Base-by-base conservation (phyloP, 2,888 invertebrate species). In the Cremastinae sp. region DNA sequence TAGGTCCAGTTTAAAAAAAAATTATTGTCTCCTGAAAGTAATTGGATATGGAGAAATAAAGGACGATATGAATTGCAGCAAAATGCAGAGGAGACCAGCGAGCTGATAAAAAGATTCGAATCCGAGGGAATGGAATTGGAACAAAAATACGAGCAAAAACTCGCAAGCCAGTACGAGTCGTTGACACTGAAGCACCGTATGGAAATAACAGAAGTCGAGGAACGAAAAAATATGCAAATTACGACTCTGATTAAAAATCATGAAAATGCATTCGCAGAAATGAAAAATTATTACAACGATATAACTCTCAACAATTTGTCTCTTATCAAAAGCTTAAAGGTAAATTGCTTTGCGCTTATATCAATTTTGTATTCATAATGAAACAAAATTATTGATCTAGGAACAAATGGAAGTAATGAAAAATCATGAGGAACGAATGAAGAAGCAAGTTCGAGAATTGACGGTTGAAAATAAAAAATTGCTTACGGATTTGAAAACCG, bases 271-370 rank as follows among this genome's bases (percentile, higher is more conserved):
- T 96, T 97, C 87, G 92, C 93, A 49, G 96, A 98, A 88, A 94
- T 98, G 90, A 98, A 97, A 89, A 96, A 95, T 89, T 98, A 98
- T 90, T 98, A 98, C 86, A 97, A 97, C 85, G 97, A 98, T 84
- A 97, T 98, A 64, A 97, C 97, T 0, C 91, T 97, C 10, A 98
- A 98, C 89, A 98, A 98, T 90, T 91, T 98, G 79, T 96, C 97
- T 0, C 91, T 98, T 1, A 98, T 98, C 74, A 95, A 95, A 86
- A 96, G 96, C 81, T 91, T 98, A 39, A 98, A 98, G 91, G 94
- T 93, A 87, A 20, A n/a, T n/a, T n/a, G n/a, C n/a, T n/a, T n/a
- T n/a, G n/a, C n/a, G n/a, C n/a, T n/a, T n/a, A n/a, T n/a, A n/a
- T n/a, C n/a, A n/a, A n/a, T n/a, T n/a, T n/a, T n/a, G n/a, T n/a